A percentile compares a stretch with the other conserved stretches of the same genome.
phyloP scores from a whole-genome alignment of 2,888 invertebrate species.

The Pollenia labialis region DNA sequence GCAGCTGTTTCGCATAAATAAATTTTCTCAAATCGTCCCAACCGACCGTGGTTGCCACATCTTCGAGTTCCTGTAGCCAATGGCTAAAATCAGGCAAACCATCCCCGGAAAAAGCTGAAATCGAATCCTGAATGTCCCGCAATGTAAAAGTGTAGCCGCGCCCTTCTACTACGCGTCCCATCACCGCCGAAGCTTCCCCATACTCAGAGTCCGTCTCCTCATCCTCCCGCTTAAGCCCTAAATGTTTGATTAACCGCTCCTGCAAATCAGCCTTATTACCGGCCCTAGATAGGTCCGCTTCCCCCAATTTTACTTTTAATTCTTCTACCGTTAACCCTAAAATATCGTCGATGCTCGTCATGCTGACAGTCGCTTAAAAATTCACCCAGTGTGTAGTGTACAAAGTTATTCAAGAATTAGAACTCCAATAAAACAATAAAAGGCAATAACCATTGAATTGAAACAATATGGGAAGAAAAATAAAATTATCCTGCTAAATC shows the following conservation, averaged over 20 bases:
- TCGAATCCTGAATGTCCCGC: conserved; percentile 48
- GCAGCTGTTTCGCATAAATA: conserved; percentile 60
- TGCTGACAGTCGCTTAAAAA: too few relatives aligned
- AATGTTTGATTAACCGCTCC: background rate
- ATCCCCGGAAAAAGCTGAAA: conserved; percentile 43
- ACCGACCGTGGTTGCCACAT: conserved; percentile 51
- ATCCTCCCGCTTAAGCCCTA: background rate
- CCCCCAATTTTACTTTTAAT: background rate
- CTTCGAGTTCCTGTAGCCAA: conserved; percentile 64
- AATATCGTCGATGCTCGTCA: background rate
- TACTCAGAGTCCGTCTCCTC: background rate
- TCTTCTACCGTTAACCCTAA: background rate
- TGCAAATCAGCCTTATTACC: conserved; percentile 25
- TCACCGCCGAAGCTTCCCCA: background rate
- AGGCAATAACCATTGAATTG: too few relatives aligned
- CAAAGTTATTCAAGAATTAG: too few relatives aligned
- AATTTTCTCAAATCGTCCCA: conserved; percentile 62
- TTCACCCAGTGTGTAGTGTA: too few relatives aligned
- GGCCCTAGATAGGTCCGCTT: background rate
- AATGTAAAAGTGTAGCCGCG: conserved; percentile 25
- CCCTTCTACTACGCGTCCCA: background rate
- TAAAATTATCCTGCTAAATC: too few relatives aligned
- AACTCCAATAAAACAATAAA: too few relatives aligned
- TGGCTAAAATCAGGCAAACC: conserved; percentile 49
- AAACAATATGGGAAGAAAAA: too few relatives aligned